Percentiles rank a stretch among this genome's conserved stretches.
phyloP scores from a whole-genome alignment of 1,140 invertebrate species.

The Brachionus plicatilis region DNA sequence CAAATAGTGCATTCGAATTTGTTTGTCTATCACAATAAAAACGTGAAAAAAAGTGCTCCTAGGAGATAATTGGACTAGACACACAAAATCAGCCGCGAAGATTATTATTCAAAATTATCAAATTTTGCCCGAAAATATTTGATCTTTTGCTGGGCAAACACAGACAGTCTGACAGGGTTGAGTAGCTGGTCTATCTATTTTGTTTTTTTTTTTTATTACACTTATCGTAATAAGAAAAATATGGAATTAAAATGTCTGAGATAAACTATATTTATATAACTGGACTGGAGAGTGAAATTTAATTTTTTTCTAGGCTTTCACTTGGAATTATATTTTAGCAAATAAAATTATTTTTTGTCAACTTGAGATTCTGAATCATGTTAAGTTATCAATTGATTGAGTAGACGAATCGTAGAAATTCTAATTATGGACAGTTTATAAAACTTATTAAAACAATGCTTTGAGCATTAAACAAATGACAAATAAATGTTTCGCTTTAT shows the following conservation, averaged over 20 bases:
- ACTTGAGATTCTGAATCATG: slow-evolving; percentile 19
- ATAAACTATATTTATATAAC: not conserved
- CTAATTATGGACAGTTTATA: not conserved
- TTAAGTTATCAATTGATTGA: slow-evolving; percentile 33
- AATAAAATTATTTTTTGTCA: slow-evolving; percentile 19
- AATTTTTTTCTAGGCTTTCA: not conserved
- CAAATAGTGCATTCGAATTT: not conserved
- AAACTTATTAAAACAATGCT: slow-evolving; percentile 28
- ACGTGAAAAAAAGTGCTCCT: not conserved
- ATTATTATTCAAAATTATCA: not conserved
- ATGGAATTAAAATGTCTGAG: not conserved
- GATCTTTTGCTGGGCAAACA: not conserved
- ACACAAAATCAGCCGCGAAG: not conserved
- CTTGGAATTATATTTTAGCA: not conserved
- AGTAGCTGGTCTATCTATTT: not conserved
- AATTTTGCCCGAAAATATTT: not conserved
- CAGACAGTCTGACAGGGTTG: slow-evolving; percentile 18
- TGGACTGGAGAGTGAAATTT: not conserved
- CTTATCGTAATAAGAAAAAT: slow-evolving; percentile 3
- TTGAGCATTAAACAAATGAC: slow-evolving; percentile 3
- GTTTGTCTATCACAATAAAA: not conserved
- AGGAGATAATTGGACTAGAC: slow-evolving; percentile 24
- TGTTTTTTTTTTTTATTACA: not conserved
- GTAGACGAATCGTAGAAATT: slow-evolving; percentile 2
- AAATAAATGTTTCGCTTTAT: not conserved